Evolutionary conservation across 1,140 invertebrate genomes (phyloP).

Genomic region (Bombus turneri): DNA sequence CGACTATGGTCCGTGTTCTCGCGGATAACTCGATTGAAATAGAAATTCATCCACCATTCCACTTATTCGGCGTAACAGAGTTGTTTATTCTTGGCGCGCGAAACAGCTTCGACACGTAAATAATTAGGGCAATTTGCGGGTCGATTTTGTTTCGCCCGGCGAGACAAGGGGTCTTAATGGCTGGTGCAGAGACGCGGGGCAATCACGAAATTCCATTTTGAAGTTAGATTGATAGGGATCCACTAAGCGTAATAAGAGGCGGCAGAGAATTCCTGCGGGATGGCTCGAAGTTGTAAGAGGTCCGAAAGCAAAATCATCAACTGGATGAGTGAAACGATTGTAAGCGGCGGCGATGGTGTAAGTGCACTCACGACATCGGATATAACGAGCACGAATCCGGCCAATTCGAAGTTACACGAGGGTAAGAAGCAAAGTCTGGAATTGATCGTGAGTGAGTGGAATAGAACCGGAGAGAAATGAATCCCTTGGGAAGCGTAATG

Average conservation of each 20-base stretch:
- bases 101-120: background rate
- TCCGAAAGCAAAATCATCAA: conserved; percentile 47
- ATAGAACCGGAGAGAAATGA: conserved; percentile 43
- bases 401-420: conserved; percentile 64
- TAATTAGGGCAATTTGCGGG: background rate
- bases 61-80: background rate
- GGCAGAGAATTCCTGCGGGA: conserved; percentile 54
- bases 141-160: conserved; percentile 6
- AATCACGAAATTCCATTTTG: conserved; percentile 45
- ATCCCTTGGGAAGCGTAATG: conserved; percentile 46
- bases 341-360: conserved; percentile 38
- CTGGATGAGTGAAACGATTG: conserved; percentile 54
- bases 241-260: conserved; percentile 49
- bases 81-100: conserved; percentile 19
- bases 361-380: conserved; percentile 54
- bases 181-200: background rate
- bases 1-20: background rate
- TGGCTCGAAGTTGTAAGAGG: conserved; percentile 64
- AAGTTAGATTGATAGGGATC: conserved; percentile 53
- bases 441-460: conserved; percentile 58
- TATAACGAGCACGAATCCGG: conserved; percentile 50
- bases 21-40: background rate
- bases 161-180: conserved; percentile 2
- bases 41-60: background rate
- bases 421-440: conserved; percentile 47